These are phyloP conservation scores for Nothobranchius furzeri DNA, from an alignment of 2,113 vertebrate species.

Conservation along the genomic window DNA sequence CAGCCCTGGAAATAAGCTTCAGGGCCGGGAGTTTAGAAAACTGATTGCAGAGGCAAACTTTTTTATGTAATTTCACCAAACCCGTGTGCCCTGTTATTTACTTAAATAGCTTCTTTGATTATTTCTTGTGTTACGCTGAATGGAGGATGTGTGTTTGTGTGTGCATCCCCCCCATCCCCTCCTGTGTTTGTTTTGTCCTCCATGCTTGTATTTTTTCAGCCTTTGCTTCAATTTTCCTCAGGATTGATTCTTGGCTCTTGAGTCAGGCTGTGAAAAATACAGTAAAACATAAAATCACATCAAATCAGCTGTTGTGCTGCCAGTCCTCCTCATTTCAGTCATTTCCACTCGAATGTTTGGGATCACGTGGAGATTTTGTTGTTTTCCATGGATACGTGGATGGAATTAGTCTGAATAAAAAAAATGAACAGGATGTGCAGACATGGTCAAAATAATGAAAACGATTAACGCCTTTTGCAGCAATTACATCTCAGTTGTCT, in stretches of 20 bases:
- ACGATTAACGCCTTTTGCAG: too few species aligned
- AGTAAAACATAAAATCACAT: constrained; percentile 23
- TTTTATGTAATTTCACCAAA: constrained; percentile 21
- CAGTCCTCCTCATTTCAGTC: neutral
- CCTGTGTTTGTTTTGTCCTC: constrained; percentile 7
- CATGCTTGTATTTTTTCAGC: neutral
- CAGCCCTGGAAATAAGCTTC: constrained; percentile 33
- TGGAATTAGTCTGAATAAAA: too few species aligned
- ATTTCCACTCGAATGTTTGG: too few species aligned
- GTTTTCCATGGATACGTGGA: too few species aligned
- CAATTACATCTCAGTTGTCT: too few species aligned
- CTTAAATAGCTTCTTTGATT: neutral
- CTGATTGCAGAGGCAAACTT: constrained; percentile 5
- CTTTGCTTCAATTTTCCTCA: constrained; percentile 6
- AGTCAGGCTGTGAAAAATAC: constrained; percentile 8
- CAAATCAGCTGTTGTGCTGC: constrained; percentile 41
- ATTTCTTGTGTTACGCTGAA: neutral
- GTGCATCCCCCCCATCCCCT: too few species aligned
- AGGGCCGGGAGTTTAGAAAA: constrained; percentile 9
- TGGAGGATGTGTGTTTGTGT: constrained; percentile 1
- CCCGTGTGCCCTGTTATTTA: constrained; percentile 1
- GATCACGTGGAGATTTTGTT: too few species aligned
- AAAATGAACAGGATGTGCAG: too few species aligned
- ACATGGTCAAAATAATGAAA: too few species aligned
- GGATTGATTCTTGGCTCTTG: constrained; percentile 1